Base-by-base conservation (phyloP, 2,113 vertebrate genomes). In the Sebastes fasciatus region DNA sequence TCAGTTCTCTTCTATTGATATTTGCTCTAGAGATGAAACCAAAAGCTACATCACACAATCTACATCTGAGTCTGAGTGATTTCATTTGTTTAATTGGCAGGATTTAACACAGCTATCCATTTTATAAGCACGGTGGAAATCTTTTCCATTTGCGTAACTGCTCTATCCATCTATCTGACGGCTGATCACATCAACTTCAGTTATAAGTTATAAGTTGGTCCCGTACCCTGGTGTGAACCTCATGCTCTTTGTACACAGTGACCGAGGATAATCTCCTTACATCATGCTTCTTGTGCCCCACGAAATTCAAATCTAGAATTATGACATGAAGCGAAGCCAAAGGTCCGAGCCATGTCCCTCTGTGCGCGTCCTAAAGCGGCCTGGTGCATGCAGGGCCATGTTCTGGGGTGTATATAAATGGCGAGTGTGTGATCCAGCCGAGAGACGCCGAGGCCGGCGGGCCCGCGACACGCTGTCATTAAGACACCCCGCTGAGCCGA, bases 401-500 rank as follows among this genome's bases (percentile, higher is more conserved):
- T 89, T 88, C 79, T 62, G 79, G 46, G 14, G 66, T 68, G 83
- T 81, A 74, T 79, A 85, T 81, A 89, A 81, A 88, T 80, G 89
- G 69, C 2, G 75, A 80, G 79, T 54, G 73, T 87, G 83, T 19
- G 85, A 83, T 62, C 80, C 64, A 72, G 75, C 82, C 40, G 60
- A 77, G 77, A 84, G 88, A 89, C 75, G 19, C 69, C 3, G 66
- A 79, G 73, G 88, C 84, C 67, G 21, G 74, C 51, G 70, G 82
- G 79, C 26, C 88, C 66, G 74, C 57, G 49, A 69, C 84, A 90
- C 80, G 58, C 86, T 92, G 92, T 91, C 89, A 94, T 94, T 91
- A 93, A 76, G 85, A 92, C 92, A 91, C 93, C 91, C 89, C 77
- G 61, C 91, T 57, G 82, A 85, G 84, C 87, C 88, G 89, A 83